Evolutionary conservation across 2,113 vertebrate species (phyloP), one percentile per base, ranked within the genome.

Genomic region (Cheirogaleus medius): DNA sequence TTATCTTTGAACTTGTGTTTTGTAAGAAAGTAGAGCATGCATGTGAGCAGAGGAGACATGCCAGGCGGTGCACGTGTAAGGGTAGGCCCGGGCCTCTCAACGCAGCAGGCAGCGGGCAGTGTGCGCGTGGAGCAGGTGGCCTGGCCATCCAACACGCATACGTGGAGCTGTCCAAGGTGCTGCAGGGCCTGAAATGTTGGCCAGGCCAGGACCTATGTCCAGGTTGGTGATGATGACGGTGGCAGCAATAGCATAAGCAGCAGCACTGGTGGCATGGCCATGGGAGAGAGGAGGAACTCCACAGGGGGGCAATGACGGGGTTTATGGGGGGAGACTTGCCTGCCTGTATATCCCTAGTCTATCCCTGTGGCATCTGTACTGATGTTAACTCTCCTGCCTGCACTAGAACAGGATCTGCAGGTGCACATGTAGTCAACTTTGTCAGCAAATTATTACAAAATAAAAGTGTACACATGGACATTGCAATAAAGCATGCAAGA

Each of bases 381-480:
- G 58, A 34, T 14, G 27, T 1, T 9, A n/a, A 74, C 76, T 85
- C n/a, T 92, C 39, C 29, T 34, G n/a, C 74, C 37, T 18, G 47
- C 1, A 12, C 25, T 27, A 44, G n/a, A 14, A 34, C 12, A 63
- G n/a, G n/a, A 66, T 5, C 47, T 44, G 7, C 23, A 49, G 54
- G 73, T 74, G n/a, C 18, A 20, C 2, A 58, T 47, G 5, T 20
- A 71, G 42, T 17, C 60, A 37, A 37, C 14, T n/a, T n/a, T 68
- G 52, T 27, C 73, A 58, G 91, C 34, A 95, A 78, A 27, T 78
- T 47, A 66, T 78, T 49, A 63, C 39, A 88, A 64, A 73, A 52
- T 76, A 17, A 52, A 83, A 39, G 34, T 25, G 1, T 52, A 13
- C 69, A 56, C 25, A 1, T n/a, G 73, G 68, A 42, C 32, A 17